A percentile compares a stretch with the other conserved stretches of the same genome.
Conservation (phyloP, 2,797 vertebrate genomes). For the Sus cebifrons region DNA sequence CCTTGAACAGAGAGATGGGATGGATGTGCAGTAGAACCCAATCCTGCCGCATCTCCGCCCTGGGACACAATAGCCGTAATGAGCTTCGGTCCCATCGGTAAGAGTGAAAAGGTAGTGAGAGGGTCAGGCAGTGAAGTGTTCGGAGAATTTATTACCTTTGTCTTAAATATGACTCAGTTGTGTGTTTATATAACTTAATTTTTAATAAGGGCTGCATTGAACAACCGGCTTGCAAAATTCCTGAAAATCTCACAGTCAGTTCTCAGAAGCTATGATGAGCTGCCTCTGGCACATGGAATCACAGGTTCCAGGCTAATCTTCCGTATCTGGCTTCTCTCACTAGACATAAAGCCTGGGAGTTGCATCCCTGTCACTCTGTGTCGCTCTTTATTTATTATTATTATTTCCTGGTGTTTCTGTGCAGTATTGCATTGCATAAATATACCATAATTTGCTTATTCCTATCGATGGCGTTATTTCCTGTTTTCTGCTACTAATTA, state of each 20-base stretch:
- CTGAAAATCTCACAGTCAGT: neutral
- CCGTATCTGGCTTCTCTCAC: neutral
- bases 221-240: neutral
- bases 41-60: neutral
- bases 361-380: neutral
- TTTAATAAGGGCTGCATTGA: slow-evolving; percentile 15
- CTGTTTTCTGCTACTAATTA: neutral
- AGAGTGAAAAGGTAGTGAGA: neutral
- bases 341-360: neutral
- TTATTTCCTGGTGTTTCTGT: neutral
- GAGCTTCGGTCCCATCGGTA: neutral
- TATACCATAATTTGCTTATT: neutral
- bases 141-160: neutral
- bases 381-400: neutral
- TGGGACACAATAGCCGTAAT: neutral
- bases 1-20: neutral
- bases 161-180: neutral
- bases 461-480: neutral
- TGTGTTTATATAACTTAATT: slow-evolving; percentile 5
- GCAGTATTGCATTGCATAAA: neutral
- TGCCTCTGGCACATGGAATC: neutral
- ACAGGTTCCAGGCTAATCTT: accelerated
- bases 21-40: too few relatives aligned
- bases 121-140: neutral
- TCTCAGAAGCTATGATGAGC: neutral